Conservation (phyloP, 2,113 vertebrate species). For the Mixornis gularis region DNA sequence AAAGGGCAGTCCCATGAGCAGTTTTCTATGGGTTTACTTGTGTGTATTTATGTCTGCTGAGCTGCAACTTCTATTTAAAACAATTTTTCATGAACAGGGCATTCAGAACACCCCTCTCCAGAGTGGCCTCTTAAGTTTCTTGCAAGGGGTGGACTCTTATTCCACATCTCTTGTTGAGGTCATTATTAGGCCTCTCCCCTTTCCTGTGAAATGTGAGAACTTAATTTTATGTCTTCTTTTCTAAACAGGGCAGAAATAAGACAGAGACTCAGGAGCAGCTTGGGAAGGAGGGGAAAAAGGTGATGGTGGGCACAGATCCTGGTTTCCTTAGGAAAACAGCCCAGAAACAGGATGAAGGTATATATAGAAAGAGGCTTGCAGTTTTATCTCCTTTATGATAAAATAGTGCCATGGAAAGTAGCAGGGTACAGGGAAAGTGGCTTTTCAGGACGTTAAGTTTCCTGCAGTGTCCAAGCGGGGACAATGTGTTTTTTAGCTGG, state of each 20-base stretch:
- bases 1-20: neutral
- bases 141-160: neutral
- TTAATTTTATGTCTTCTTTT: neutral
- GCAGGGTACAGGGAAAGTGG: neutral
- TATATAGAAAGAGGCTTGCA: neutral
- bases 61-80: neutral
- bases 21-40: neutral
- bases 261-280: neutral
- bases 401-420: constrained; percentile 8
- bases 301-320: neutral
- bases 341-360: neutral
- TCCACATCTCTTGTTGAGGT: neutral
- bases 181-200: neutral
- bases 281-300: neutral
- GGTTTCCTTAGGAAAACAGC: neutral
- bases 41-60: neutral
- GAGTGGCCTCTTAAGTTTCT: neutral
- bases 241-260: neutral
- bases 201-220: neutral
- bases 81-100: neutral
- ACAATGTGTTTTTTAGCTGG: neutral
- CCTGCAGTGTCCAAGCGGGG: neutral
- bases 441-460: neutral
- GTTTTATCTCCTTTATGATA: constrained; percentile 14
- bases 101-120: neutral